Conservation (phyloP, 2,797 vertebrate species). For the Rhincodon typus region DNA sequence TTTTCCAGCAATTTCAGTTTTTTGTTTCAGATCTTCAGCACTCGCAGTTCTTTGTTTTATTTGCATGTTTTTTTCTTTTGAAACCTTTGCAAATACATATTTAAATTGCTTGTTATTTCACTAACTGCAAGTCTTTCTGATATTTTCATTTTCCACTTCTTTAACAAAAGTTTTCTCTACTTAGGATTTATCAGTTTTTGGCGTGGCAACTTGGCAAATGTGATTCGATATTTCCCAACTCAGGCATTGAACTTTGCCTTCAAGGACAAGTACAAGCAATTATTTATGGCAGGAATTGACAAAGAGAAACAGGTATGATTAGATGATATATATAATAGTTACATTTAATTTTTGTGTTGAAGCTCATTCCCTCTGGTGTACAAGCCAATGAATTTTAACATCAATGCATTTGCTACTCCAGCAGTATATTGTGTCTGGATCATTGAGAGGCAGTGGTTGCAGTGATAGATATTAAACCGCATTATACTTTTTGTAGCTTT, state of each 20-base stretch:
- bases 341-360: background rate
- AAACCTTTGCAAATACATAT: no score
- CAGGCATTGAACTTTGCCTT: slow-evolving; percentile 55
- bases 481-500: background rate
- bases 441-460: background rate
- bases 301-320: slow-evolving; percentile 51
- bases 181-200: slow-evolving; percentile 51
- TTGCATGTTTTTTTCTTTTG: no score
- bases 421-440: background rate
- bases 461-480: background rate
- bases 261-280: slow-evolving; percentile 52
- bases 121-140: background rate
- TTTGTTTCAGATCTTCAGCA: no score
- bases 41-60: no score
- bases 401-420: background rate
- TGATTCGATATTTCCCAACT: slow-evolving; percentile 50
- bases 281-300: slow-evolving; percentile 49
- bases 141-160: background rate
- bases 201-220: slow-evolving; percentile 47
- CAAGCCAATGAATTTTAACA: background rate
- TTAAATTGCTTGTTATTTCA: background rate
- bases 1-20: no score
- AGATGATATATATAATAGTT: background rate
- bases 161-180: background rate
- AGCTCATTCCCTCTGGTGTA: background rate